phyloP scores from a whole-genome alignment of 2,888 invertebrate genomes.

The Cataglyphis rosenhaueri region DNA sequence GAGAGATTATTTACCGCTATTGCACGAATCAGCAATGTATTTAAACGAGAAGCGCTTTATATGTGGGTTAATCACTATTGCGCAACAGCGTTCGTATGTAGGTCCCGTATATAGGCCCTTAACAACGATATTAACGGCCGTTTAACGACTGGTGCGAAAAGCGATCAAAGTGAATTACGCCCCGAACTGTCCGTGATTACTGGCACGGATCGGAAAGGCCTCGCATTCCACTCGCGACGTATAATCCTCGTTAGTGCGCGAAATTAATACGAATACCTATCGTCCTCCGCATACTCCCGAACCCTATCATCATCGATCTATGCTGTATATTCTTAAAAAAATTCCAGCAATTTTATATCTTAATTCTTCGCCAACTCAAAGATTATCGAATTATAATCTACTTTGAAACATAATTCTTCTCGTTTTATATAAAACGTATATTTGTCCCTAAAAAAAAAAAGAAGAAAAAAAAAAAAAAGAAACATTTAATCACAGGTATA shows the following conservation, averaged over 20 bases:
- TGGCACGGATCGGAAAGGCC: constrained; percentile 40
- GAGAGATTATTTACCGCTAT: constrained; percentile 23
- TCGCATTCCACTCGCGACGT: constrained; percentile 46
- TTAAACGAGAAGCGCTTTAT: constrained; percentile 51
- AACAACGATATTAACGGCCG: constrained; percentile 53
- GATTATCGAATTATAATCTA: background rate
- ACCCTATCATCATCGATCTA: background rate
- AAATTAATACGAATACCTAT: constrained; percentile 32
- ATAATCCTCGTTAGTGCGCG: constrained; percentile 34
- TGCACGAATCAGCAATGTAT: constrained; percentile 25
- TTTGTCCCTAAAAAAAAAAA: background rate
- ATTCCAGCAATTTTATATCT: background rate
- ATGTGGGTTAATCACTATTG: constrained; percentile 62
- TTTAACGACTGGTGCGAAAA: constrained; percentile 59
- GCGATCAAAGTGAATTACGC: constrained; percentile 59
- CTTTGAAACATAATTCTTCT: background rate
- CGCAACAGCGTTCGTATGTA: constrained; percentile 46
- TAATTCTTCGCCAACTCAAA: background rate
- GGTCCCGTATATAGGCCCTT: constrained; percentile 25
- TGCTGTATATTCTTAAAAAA: constrained; percentile 13
- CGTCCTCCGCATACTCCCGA: constrained; percentile 3
- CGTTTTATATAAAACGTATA: background rate
- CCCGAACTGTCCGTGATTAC: constrained; percentile 54
- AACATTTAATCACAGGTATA: background rate
- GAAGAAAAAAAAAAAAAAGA: too few species aligned